Percentiles rank a stretch among this genome's conserved stretches.
These are phyloP conservation scores for Rhagologus leucostigma DNA, from an alignment of 2,113 vertebrate genomes.

Conservation along the genomic window DNA sequence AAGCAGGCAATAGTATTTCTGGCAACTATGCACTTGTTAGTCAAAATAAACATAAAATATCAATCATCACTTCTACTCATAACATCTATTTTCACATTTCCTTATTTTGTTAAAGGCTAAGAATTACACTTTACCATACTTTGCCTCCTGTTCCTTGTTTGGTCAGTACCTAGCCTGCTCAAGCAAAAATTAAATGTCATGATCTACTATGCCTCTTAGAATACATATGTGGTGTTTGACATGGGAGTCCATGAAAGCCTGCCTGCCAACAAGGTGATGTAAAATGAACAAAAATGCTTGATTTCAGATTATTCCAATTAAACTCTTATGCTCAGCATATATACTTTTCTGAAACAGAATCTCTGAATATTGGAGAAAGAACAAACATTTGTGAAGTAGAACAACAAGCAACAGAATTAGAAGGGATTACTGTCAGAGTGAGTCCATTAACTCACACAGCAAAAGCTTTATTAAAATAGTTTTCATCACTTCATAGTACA, in stretches of 20 bases:
- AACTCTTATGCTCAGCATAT: background rate
- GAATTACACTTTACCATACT: background rate
- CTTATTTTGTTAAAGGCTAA: background rate
- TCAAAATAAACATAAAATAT: background rate
- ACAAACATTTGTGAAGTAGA: background rate
- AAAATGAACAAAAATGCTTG: background rate
- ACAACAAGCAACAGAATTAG: background rate
- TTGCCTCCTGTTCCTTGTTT: background rate
- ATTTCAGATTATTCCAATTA: background rate
- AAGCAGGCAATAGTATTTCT: background rate
- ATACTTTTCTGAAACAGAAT: background rate
- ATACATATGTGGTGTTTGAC: background rate
- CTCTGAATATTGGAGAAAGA: background rate
- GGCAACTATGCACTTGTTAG: background rate
- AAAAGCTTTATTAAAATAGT: background rate
- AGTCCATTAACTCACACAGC: background rate
- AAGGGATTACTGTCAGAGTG: background rate
- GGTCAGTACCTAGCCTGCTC: background rate
- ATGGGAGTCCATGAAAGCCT: background rate
- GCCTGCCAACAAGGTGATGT: background rate
- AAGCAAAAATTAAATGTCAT: background rate
- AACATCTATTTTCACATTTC: background rate
- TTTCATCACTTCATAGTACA: background rate
- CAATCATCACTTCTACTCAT: background rate
- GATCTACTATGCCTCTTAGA: background rate